Conservation (phyloP, 2,888 invertebrate species). For the Ennomos erosarius region DNA sequence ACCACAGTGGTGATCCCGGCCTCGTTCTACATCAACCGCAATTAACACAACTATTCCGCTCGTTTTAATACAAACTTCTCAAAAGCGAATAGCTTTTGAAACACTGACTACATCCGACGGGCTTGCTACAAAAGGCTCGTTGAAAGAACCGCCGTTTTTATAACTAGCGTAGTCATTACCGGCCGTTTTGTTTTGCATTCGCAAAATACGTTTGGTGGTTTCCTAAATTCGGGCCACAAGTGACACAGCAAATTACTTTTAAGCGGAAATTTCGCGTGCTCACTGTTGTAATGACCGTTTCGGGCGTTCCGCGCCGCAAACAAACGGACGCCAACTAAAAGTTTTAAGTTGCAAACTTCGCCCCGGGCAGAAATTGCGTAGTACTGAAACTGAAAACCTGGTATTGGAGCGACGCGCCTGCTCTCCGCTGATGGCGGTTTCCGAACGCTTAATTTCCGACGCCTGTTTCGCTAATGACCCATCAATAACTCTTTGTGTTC, state of each 20-base stretch:
- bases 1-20: conserved; percentile 30
- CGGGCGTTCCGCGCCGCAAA: conserved; percentile 59
- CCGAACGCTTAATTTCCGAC: conserved; percentile 40
- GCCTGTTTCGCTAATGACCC: conserved; percentile 41
- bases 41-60: conserved; percentile 40
- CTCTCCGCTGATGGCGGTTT: conserved; percentile 29
- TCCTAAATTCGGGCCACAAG: conserved; percentile 57
- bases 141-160: conserved; percentile 49
- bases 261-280: conserved; percentile 63
- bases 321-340: conserved; percentile 72
- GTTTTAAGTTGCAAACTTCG: conserved; percentile 67
- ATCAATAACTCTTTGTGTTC: conserved; percentile 42
- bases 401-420: conserved; percentile 19
- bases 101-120: conserved; percentile 38
- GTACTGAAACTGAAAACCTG: conserved; percentile 40
- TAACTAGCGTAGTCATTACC: conserved; percentile 71
- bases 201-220: conserved; percentile 61
- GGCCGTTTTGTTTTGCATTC: conserved; percentile 71
- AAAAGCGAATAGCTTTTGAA: conserved; percentile 45
- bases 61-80: conserved; percentile 42
- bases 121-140: conserved; percentile 46
- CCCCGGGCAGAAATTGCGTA: conserved; percentile 56
- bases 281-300: conserved; percentile 71
- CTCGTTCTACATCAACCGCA: conserved; percentile 37
- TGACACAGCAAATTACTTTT: conserved; percentile 80